A percentile compares a stretch with the other conserved stretches of the same genome.
These are phyloP conservation scores for Embiotoca jacksoni DNA, from an alignment of 2,113 vertebrate species.

Conservation along the genomic window DNA sequence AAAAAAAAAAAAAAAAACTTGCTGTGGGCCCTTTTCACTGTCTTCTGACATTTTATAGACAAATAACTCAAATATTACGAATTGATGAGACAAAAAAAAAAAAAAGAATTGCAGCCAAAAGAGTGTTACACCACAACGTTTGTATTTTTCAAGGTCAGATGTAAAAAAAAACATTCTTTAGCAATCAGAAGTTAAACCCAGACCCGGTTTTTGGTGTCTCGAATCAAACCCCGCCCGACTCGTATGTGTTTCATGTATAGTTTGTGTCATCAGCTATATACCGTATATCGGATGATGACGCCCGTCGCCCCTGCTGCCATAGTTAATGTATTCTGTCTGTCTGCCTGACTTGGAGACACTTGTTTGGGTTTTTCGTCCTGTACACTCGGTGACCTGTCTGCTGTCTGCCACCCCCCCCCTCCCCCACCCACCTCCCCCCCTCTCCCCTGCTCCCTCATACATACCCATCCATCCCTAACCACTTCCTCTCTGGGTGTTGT, in stretches of 20 bases:
- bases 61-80: too few relatives aligned
- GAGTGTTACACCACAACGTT: too few relatives aligned
- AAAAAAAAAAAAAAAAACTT: too few relatives aligned
- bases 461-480: conserved; percentile 48
- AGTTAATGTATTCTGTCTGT: conserved; percentile 68
- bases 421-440: conserved; percentile 5
- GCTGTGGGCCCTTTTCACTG: too few relatives aligned
- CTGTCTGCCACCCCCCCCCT: neutral
- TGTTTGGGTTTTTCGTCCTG: conserved; percentile 59
- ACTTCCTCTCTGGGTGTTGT: conserved; percentile 47
- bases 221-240: too few relatives aligned
- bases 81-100: too few relatives aligned
- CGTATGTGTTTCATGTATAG: neutral
- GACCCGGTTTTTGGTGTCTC: too few relatives aligned
- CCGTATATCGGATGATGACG: conserved; percentile 15
- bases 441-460: neutral
- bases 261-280: conserved; percentile 32
- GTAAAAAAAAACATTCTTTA: too few relatives aligned
- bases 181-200: too few relatives aligned
- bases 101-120: too few relatives aligned
- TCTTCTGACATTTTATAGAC: too few relatives aligned
- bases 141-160: too few relatives aligned
- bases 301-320: neutral
- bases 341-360: conserved; percentile 59
- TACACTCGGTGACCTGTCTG: conserved; percentile 66